A percentile compares a stretch with the other conserved stretches of the same genome.
Conservation (phyloP, 2,888 invertebrate species). For the Cerceris ruficornis region DNA sequence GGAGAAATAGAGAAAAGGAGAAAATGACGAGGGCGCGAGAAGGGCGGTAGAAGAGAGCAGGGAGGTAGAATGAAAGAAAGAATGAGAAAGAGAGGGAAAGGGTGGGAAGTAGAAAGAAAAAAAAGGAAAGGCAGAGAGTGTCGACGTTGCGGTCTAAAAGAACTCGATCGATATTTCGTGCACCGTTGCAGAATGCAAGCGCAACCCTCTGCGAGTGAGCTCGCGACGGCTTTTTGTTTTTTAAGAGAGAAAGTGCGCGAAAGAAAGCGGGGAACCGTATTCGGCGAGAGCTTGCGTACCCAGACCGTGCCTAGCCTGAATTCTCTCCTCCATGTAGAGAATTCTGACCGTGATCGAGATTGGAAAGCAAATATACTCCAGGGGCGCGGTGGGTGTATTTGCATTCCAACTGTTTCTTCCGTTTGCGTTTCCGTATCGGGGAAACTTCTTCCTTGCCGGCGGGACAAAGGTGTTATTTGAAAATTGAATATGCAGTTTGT, state of each 20-base stretch:
- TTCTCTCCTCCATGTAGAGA: background rate
- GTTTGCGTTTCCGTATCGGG: slow-evolving; percentile 11
- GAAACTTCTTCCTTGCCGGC: slow-evolving; percentile 1
- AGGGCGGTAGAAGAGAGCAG: background rate
- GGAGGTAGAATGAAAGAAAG: slow-evolving; percentile 7
- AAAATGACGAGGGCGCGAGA: background rate
- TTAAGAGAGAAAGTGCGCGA: slow-evolving; percentile 34
- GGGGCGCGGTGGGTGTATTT: slow-evolving; percentile 25
- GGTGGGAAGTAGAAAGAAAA: slow-evolving; percentile 17
- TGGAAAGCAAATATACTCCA: slow-evolving; percentile 32
- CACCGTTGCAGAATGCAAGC: slow-evolving; percentile 51
- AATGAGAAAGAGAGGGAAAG: background rate
- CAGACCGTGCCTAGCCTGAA: background rate
- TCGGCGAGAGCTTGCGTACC: slow-evolving; percentile 16
- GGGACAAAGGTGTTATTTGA: slow-evolving; percentile 39
- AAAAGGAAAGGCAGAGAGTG: slow-evolving; percentile 35
- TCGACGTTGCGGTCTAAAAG: slow-evolving; percentile 63
- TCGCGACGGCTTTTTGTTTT: slow-evolving; percentile 37
- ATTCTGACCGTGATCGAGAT: slow-evolving; percentile 34
- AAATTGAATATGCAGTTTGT: slow-evolving; percentile 61
- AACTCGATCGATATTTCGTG: slow-evolving; percentile 70
- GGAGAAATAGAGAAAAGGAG: slow-evolving; percentile 5
- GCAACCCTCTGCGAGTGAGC: slow-evolving; percentile 34
- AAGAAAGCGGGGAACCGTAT: slow-evolving; percentile 22
- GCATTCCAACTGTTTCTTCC: slow-evolving; percentile 31